Evolutionary conservation across 2,888 invertebrate genomes (phyloP).

Genomic region (Slavum lentiscoides): DNA sequence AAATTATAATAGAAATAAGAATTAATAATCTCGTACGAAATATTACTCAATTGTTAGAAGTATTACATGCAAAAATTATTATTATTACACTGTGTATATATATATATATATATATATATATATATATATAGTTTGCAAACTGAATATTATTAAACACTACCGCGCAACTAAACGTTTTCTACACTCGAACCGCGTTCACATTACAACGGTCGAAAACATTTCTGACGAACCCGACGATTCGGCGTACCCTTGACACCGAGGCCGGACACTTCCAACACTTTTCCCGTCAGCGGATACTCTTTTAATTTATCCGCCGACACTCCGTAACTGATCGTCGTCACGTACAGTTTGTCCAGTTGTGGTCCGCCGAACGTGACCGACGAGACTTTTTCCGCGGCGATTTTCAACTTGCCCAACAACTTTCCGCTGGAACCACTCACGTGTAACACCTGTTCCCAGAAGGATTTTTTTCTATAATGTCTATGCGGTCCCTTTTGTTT

Average conservation of each 20-base stretch:
- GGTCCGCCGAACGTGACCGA: constrained; percentile 74
- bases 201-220: constrained; percentile 39
- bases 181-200: too few relatives aligned
- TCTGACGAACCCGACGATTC: constrained; percentile 9
- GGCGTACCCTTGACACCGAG: constrained; percentile 42
- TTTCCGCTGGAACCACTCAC: constrained; percentile 65
- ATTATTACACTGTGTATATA: too few relatives aligned
- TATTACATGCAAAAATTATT: too few relatives aligned
- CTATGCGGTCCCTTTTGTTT: too few relatives aligned
- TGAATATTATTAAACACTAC: too few relatives aligned
- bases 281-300: constrained; percentile 62
- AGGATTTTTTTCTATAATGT: too few relatives aligned
- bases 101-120: too few relatives aligned
- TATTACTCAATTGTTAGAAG: too few relatives aligned
- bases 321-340: constrained; percentile 66
- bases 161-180: too few relatives aligned
- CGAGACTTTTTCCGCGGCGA: constrained; percentile 68
- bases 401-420: constrained; percentile 64
- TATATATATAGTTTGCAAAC: too few relatives aligned
- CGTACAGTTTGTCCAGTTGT: constrained; percentile 68
- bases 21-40: too few relatives aligned
- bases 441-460: constrained; percentile 64
- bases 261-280: constrained; percentile 59
- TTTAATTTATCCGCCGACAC: constrained; percentile 62
- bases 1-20: too few relatives aligned